Evolutionary conservation across 2,797 vertebrate species (phyloP), one percentile per base, ranked within the genome.

Genomic region (Molossus alvarezi): DNA sequence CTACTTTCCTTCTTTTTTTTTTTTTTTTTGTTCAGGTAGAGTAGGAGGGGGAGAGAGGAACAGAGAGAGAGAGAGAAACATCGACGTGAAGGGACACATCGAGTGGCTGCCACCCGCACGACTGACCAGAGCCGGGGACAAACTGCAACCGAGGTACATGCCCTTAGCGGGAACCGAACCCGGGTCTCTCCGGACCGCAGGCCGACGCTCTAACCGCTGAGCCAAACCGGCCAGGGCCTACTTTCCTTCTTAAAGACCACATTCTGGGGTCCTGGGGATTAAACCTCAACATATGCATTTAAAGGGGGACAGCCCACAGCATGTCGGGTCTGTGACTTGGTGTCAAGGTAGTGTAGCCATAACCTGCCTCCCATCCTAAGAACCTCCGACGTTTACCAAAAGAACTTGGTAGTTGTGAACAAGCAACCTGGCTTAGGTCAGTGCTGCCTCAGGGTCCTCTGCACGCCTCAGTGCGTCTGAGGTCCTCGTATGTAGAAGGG

Each of bases 301-400:
- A 37, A 53, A 14, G 9, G 18, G 6, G 5, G 57, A 58, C 67
- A 80, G 55, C 60, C 60, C 23, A 1, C 18, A 87, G 62, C 18
- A 48, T 3, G 17, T 0, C 21, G 41, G 48, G 17, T 33, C 45
- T 55, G 51, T 0, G 51, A 88, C 53, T 2, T 20, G 20, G 53
- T n/a, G 57, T 33, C 1, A 0, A 51, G 23, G n/a, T 25, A 57
- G 21, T 0, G 0, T 8, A 65, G n/a, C 37, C 77, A 27, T 17
- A 64, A 64, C 21, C 33, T 5, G 48, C 29, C 7, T 64, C 29
- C 23, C 12, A 27, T 76, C 45, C 23, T 21, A 62, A 33, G 21
- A 17, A 0, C 7, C 14, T 58, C 73, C 25, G 21, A 27, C 51
- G 25, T 67, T 37, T 58, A 33, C 25, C 23, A 25, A 41, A 76